These are phyloP conservation scores for Callimorpha dominula DNA, from an alignment of 2,888 invertebrate species.

Conservation along the genomic window DNA sequence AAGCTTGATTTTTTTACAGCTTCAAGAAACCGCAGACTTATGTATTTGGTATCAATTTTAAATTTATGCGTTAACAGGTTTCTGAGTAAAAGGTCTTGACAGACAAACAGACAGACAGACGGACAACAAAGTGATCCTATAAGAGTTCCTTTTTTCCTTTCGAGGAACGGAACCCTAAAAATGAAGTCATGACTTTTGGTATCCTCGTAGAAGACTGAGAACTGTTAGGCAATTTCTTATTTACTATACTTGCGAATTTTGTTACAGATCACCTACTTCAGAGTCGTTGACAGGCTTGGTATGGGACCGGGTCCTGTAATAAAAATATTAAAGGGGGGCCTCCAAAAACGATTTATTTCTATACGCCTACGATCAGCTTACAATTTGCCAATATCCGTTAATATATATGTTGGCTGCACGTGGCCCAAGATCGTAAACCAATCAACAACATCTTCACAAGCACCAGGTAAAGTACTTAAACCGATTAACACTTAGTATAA, in stretches of 20 bases:
- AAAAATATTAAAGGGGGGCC: constrained; percentile 68
- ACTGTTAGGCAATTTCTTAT: not conserved
- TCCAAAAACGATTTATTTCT: constrained; percentile 62
- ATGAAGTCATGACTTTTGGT: too few species aligned
- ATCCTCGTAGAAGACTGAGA: too few species aligned
- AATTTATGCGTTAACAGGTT: too few species aligned
- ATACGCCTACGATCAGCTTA: constrained; percentile 64
- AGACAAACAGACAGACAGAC: too few species aligned
- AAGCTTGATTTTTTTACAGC: too few species aligned
- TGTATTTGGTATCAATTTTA: too few species aligned
- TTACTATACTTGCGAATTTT: constrained; percentile 13
- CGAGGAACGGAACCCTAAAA: too few species aligned
- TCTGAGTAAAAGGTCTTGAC: too few species aligned
- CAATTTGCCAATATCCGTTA: constrained; percentile 71
- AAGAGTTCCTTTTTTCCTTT: too few species aligned
- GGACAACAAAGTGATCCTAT: too few species aligned
- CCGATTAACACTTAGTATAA: not conserved
- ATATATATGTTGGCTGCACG: constrained; percentile 71
- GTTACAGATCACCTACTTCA: constrained; percentile 75
- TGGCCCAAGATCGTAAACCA: constrained; percentile 52
- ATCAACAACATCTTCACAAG: not conserved
- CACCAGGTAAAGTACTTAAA: not conserved
- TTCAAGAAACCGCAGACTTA: too few species aligned
- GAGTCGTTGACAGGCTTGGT: constrained; percentile 72
- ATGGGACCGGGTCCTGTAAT: constrained; percentile 63